Evolutionary conservation across 2,888 invertebrate species (phyloP), one percentile per base, ranked within the genome.

Genomic region (Lasiommata megera): DNA sequence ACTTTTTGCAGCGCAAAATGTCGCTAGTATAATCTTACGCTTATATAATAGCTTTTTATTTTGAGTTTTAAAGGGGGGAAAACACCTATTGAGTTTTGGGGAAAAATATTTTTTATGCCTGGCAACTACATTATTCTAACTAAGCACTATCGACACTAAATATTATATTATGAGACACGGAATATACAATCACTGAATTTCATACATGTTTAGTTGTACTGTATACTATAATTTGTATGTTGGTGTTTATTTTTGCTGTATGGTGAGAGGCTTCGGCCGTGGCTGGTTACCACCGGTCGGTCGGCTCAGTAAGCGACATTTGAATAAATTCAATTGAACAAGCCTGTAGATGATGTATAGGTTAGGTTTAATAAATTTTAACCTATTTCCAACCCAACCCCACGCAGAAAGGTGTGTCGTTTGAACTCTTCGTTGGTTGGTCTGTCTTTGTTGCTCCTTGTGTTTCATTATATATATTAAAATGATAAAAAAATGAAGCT

Each of bases 101-200:
- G 18, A 18, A 16, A 43, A 16, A 41, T 28, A 11, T 18, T 14
- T 54, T 29, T 9, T 44, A 34, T 34, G 31, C 7, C 46, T 11
- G 31, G 31, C 34, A 46, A 44, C 48, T 54, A 56, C 43, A 61
- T 61, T 61, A 59, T 17, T 52, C 61, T 61, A 61, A 23, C 61
- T 61, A 58, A 58, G 12, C 14, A 18, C 55, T 59, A 59, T 53
- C 34, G 47, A 48, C 43, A 55, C 48, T 48, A 44, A 50, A 46
- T 48, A 50, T 48, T 23, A 23, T 23, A 23, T 23, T 23, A 37
- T 56, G 37, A 44, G 43, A 58, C 36, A 61, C 51, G 51, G 54
- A 58, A 41, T 41, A 47, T 29, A 41, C 47, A 48, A 37, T 51
- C 28, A 51, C 31, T 29, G 34, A 55, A 43, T 38, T 54, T 18